Percentiles rank a stretch among this genome's conserved stretches.
Conservation (phyloP, 2,113 vertebrate species). For the Solea solea region DNA sequence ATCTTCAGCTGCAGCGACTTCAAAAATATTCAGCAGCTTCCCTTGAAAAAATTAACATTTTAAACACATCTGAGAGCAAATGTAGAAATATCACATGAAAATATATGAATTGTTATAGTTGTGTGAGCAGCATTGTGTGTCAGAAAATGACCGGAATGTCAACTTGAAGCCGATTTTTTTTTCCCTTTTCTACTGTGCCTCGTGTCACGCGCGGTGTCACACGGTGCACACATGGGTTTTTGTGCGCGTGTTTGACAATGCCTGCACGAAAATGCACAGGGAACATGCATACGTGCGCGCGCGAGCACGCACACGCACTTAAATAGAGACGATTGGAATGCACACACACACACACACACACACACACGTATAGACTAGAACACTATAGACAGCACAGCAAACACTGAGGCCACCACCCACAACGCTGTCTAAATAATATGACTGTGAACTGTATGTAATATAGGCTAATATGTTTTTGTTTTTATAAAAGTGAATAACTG, state of each 20-base stretch:
- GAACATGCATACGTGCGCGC: not conserved
- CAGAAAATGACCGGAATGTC: not conserved
- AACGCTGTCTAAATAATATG: conserved; percentile 40
- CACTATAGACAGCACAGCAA: conserved; percentile 8
- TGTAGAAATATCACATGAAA: not conserved
- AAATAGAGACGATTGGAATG: not conserved
- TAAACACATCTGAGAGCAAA: not conserved
- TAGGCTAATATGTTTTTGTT: conserved; percentile 14
- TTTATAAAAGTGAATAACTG: too few species aligned
- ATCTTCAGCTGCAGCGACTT: not conserved
- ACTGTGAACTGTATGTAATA: conserved; percentile 19
- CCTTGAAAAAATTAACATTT: not conserved
- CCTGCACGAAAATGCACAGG: too few species aligned
- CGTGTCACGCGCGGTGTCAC: not conserved
- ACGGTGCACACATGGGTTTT: not conserved
- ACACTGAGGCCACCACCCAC: conserved; percentile 29
- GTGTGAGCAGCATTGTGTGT: not conserved
- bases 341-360: conserved; percentile 6
- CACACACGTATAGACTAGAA: not conserved
- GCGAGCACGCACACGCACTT: not conserved
- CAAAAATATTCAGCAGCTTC: not conserved
- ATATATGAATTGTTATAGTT: not conserved
- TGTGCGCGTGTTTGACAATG: not conserved
- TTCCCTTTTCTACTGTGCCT: not conserved
- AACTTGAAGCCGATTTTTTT: not conserved